A percentile compares a stretch with the other conserved stretches of the same genome.
phyloP scores from a whole-genome alignment of 2,888 invertebrate species.

The Orthosia gracilis region DNA sequence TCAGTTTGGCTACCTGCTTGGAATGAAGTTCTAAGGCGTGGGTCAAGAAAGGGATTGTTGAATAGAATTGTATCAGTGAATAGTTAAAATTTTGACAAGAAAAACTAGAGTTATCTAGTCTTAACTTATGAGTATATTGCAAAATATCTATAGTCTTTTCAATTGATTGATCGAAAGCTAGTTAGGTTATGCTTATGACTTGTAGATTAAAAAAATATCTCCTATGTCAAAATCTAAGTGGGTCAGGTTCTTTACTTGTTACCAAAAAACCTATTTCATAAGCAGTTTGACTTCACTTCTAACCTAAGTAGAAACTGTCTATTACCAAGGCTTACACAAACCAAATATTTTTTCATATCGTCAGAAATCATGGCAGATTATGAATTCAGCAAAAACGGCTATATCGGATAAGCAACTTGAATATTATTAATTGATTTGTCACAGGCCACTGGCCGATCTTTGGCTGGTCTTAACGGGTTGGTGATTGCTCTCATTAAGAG shows the following conservation, averaged over 20 bases:
- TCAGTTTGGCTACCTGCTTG: slow-evolving; percentile 56
- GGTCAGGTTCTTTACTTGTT: no score
- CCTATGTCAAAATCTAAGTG: no score
- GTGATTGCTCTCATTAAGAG: slow-evolving; percentile 49
- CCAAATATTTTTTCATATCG: neutral
- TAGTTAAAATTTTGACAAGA: neutral
- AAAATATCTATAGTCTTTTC: neutral
- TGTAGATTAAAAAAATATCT: no score
- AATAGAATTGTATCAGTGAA: neutral
- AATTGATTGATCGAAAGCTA: no score
- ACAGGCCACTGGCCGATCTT: slow-evolving; percentile 50
- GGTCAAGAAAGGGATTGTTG: slow-evolving; percentile 4
- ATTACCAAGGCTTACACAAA: neutral
- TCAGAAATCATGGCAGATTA: neutral
- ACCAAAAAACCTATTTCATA: no score
- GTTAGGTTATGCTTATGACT: no score
- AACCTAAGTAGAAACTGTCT: neutral
- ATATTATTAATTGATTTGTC: slow-evolving; percentile 41
- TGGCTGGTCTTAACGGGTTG: slow-evolving; percentile 49
- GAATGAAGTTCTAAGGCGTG: slow-evolving; percentile 23
- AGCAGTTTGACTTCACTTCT: neutral
- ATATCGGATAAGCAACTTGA: slow-evolving; percentile 13
- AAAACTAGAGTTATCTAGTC: neutral
- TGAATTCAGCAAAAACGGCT: neutral
- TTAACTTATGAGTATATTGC: neutral